Evolutionary conservation across 2,888 invertebrate species (phyloP).

Genomic region (Heteropelma amictum): DNA sequence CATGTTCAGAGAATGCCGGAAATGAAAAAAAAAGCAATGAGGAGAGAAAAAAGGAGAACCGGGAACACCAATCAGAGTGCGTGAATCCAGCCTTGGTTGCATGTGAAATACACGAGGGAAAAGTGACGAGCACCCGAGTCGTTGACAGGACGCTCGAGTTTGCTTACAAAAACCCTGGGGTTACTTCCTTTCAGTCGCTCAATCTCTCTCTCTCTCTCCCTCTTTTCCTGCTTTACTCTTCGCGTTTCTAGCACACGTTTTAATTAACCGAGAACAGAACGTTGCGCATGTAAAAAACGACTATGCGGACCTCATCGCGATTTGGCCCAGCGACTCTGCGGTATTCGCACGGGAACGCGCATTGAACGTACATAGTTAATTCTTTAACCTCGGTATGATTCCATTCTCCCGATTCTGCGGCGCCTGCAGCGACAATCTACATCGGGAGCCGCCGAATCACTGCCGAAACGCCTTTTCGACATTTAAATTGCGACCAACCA

Average conservation of each 20-base stretch:
- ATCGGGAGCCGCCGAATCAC: constrained; percentile 23
- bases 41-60: constrained; percentile 6
- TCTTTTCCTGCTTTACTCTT: constrained; percentile 17
- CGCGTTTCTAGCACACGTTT: constrained; percentile 48
- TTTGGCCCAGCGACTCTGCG: constrained; percentile 18
- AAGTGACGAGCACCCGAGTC: constrained; percentile 49
- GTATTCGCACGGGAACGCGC: constrained; percentile 30
- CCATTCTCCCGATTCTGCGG: constrained; percentile 15
- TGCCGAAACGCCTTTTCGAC: constrained; percentile 15
- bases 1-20: not conserved
- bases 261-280: constrained; percentile 50
- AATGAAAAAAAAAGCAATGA: constrained; percentile 25
- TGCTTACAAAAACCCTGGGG: constrained; percentile 38
- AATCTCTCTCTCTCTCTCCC: constrained; percentile 4
- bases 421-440: constrained; percentile 18
- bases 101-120: constrained; percentile 36
- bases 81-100: constrained; percentile 7
- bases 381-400: constrained; percentile 35
- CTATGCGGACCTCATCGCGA: no score
- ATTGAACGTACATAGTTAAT: constrained; percentile 45
- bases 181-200: constrained; percentile 28
- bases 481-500: constrained; percentile 37
- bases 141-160: constrained; percentile 53
- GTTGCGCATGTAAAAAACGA: constrained; percentile 5
- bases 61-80: constrained; percentile 48